Evolutionary conservation across 2,888 invertebrate genomes (phyloP).

Genomic region (Zaprionus obscuricornis): DNA sequence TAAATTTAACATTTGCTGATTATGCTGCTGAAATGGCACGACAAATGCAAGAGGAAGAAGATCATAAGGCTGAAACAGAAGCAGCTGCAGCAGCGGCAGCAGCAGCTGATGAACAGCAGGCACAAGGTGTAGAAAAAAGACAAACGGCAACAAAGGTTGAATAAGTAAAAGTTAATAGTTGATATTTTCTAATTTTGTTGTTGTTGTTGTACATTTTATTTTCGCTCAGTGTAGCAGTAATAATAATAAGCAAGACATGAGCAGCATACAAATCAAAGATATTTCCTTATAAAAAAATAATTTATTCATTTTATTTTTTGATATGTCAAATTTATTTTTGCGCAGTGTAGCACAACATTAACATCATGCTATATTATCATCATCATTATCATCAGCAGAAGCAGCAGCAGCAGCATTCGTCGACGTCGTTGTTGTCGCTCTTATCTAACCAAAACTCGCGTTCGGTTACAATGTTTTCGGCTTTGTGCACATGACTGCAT

Average conservation of each 20-base stretch:
- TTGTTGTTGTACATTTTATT: too few relatives aligned
- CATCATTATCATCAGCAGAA: conserved; percentile 9
- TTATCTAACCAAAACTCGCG: conserved; percentile 66
- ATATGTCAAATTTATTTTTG: conserved; percentile 13
- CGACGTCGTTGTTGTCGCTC: conserved; percentile 40
- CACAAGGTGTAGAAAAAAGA: background rate
- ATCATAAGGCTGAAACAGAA: conserved; percentile 18
- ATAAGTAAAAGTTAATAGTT: too few relatives aligned
- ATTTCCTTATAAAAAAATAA: background rate
- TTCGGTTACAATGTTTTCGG: conserved; percentile 62
- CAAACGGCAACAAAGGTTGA: background rate
- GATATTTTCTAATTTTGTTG: too few relatives aligned
- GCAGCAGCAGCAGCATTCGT: too few relatives aligned
- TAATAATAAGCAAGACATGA: too few relatives aligned
- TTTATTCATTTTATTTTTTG: background rate
- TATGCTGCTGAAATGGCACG: conserved; percentile 59
- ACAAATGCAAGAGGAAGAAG: conserved; percentile 28
- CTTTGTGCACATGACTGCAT: conserved; percentile 73
- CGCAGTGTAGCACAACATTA: conserved; percentile 31
- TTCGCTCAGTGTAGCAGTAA: too few relatives aligned
- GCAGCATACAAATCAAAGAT: too few relatives aligned
- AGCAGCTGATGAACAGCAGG: background rate
- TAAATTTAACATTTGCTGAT: conserved; percentile 76
- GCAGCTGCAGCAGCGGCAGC: conserved; percentile 32
- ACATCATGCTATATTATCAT: conserved; percentile 25